phyloP scores from a whole-genome alignment of 2,113 vertebrate species.

The Oceanodroma tethys region DNA sequence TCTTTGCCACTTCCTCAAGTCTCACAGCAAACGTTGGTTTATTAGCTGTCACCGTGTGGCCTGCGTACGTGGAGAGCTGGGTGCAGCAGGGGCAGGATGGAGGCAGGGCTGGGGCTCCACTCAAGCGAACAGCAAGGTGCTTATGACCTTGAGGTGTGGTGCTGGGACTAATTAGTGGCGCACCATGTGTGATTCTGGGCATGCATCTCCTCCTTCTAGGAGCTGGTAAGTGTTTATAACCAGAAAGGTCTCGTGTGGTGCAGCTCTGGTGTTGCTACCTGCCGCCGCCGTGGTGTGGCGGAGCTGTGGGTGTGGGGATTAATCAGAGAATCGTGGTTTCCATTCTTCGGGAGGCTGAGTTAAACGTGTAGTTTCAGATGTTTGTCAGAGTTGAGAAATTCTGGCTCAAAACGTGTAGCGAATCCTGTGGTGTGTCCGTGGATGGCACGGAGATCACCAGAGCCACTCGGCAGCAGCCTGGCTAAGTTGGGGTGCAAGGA shows the following conservation, averaged over 20 bases:
- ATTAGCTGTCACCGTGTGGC: neutral
- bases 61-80: rapidly evolving
- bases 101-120: neutral
- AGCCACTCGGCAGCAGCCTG: neutral
- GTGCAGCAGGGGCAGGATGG: neutral
- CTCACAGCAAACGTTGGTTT: neutral
- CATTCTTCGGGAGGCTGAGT: neutral
- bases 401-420: neutral
- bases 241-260: neutral
- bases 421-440: neutral
- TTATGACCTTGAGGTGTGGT: conserved; percentile 8
- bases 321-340: neutral
- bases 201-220: neutral
- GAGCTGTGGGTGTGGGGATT: neutral
- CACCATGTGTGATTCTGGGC: neutral
- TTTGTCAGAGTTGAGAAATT: neutral
- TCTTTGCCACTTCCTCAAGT: neutral
- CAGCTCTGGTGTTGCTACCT: neutral
- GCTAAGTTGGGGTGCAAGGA: neutral
- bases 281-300: rapidly evolving
- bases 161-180: conserved; percentile 7
- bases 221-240: neutral
- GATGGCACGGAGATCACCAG: neutral
- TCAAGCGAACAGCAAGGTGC: neutral
- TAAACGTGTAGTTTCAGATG: neutral